A percentile compares a stretch with the other conserved stretches of the same genome.
phyloP scores from a whole-genome alignment of 2,888 invertebrate genomes.

The Caenorhabditis sp. region DNA sequence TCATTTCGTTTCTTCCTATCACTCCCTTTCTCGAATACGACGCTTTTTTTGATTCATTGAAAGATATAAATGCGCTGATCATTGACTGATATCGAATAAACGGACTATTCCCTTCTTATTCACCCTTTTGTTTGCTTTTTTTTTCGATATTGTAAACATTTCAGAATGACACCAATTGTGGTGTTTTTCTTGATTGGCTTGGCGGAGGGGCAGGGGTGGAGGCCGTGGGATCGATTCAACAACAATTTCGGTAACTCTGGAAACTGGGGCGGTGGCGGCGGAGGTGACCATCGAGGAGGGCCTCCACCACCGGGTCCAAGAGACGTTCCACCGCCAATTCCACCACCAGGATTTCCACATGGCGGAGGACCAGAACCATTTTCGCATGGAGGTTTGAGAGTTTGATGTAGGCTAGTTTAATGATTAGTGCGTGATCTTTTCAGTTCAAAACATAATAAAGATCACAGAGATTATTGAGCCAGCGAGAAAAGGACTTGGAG shows the following conservation, averaged over 20 bases:
- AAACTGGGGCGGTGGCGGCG: slow-evolving; percentile 23
- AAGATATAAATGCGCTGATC: slow-evolving; percentile 22
- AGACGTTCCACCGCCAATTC: slow-evolving; percentile 44
- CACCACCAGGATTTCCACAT: slow-evolving; percentile 36
- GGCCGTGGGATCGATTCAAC: slow-evolving; percentile 44
- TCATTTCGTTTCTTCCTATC: slow-evolving; percentile 17
- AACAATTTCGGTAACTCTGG: slow-evolving; percentile 5
- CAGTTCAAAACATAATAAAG: slow-evolving; percentile 41
- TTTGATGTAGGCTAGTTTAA: neutral
- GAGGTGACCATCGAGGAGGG: slow-evolving; percentile 17
- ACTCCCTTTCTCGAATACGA: slow-evolving; percentile 6
- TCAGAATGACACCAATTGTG: slow-evolving; percentile 33
- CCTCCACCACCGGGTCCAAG: neutral
- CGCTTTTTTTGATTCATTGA: slow-evolving; percentile 4
- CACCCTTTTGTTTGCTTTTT: neutral
- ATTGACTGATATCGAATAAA: neutral
- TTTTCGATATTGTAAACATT: no score
- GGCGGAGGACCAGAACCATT: slow-evolving; percentile 7
- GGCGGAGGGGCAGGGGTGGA: slow-evolving; percentile 43
- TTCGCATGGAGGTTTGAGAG: neutral
- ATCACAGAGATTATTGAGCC: slow-evolving; percentile 36
- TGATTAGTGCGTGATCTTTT: neutral
- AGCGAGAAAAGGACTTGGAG: no score
- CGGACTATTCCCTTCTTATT: neutral
- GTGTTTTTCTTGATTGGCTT: slow-evolving; percentile 22